Conservation (phyloP, 2,113 vertebrate species). For the Cairina moschata region DNA sequence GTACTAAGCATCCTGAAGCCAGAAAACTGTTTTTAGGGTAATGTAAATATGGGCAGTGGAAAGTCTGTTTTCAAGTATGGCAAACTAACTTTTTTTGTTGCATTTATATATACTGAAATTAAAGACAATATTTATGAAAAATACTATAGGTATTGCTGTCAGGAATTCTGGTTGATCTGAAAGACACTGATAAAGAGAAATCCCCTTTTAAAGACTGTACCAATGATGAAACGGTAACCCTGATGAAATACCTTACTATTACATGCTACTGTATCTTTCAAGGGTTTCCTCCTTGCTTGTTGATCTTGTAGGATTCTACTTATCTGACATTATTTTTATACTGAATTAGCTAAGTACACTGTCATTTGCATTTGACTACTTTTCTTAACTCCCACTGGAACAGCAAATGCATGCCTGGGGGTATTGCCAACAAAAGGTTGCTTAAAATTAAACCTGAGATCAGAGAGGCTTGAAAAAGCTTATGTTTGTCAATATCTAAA, state of each 20-base stretch:
- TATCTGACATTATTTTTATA: slow-evolving; percentile 21
- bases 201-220: slow-evolving; percentile 77
- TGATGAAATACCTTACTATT: slow-evolving; percentile 9
- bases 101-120: neutral
- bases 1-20: neutral
- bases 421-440: neutral
- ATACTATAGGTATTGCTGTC: slow-evolving; percentile 81
- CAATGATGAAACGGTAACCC: slow-evolving; percentile 79
- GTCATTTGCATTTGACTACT: neutral
- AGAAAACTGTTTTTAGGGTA: neutral
- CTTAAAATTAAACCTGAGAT: neutral
- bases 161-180: slow-evolving; percentile 81
- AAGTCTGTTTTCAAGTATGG: neutral
- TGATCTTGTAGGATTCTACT: neutral
- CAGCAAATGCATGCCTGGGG: slow-evolving; percentile 7
- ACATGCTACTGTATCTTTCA: neutral
- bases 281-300: slow-evolving; percentile 6
- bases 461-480: neutral
- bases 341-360: neutral
- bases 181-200: slow-evolving; percentile 80
- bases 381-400: neutral
- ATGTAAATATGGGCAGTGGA: neutral
- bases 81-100: neutral
- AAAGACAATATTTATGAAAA: slow-evolving; percentile 29
- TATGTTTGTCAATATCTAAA: neutral